Conservation (phyloP, 2,888 invertebrate genomes). For the Drosophila recens region DNA sequence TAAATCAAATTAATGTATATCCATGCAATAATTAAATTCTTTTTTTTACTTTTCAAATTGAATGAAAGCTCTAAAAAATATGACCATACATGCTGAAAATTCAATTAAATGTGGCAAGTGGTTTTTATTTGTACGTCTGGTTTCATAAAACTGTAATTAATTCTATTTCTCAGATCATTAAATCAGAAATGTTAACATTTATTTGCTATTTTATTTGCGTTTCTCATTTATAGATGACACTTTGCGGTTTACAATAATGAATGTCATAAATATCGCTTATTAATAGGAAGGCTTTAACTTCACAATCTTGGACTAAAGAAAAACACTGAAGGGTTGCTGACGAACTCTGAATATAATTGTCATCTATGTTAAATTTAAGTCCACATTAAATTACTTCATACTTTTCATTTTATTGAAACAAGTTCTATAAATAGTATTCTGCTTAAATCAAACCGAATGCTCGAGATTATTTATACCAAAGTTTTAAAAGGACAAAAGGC, state of each 20-base stretch:
- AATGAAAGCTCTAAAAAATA: constrained; percentile 24
- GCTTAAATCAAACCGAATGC: neutral
- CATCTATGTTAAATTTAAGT: neutral
- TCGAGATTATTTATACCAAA: neutral
- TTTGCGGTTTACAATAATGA: neutral
- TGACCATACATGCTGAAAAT: constrained; percentile 50
- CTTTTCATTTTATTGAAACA: neutral
- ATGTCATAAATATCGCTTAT: no score
- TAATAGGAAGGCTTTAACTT: no score
- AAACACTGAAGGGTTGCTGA: no score
- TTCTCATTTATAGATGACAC: neutral
- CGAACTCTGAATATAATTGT: no score
- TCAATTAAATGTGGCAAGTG: constrained; percentile 67
- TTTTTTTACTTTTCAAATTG: constrained; percentile 37
- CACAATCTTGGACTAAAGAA: no score
- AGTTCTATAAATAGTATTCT: constrained; percentile 4
- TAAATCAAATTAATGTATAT: constrained; percentile 57
- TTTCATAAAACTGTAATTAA: constrained; percentile 8
- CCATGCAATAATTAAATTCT: constrained; percentile 69
- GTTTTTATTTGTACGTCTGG: constrained; percentile 35
- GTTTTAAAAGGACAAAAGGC: neutral
- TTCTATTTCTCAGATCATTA: constrained; percentile 15
- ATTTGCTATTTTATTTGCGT: neutral
- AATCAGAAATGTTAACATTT: constrained; percentile 4
- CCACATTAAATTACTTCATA: neutral